Conservation (phyloP, 1,140 invertebrate species). For the Drosophila bocqueti region DNA sequence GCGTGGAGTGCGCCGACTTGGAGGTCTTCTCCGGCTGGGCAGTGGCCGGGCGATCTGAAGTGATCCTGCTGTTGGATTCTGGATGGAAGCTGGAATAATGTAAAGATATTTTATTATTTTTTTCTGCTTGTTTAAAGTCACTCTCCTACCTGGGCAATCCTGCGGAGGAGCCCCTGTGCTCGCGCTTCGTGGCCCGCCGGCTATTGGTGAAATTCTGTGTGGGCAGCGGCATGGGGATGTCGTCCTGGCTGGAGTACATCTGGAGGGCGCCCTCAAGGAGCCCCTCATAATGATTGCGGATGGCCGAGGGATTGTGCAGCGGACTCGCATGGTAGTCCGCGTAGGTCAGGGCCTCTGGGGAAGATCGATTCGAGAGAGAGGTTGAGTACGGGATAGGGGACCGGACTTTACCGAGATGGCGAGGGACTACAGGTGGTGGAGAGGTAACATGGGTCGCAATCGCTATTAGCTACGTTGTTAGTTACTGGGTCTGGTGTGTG, state of each 20-base stretch:
- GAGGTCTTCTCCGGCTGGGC: constrained; percentile 80
- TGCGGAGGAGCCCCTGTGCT: constrained; percentile 81
- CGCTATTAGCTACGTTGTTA: constrained; percentile 45
- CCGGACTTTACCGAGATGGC: constrained; percentile 15
- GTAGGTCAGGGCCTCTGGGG: constrained; percentile 73
- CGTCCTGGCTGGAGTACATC: constrained; percentile 84
- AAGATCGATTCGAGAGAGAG: constrained; percentile 76
- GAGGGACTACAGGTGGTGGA: constrained; percentile 31
- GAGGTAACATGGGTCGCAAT: constrained; percentile 20
- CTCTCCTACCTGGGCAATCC: constrained; percentile 62
- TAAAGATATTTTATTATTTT: too few species aligned
- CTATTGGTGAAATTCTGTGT: constrained; percentile 78
- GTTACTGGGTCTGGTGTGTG: constrained; percentile 48
- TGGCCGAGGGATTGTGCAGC: constrained; percentile 79
- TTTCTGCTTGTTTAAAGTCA: too few species aligned
- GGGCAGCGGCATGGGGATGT: constrained; percentile 75
- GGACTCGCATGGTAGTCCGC: constrained; percentile 78
- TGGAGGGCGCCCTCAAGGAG: constrained; percentile 83
- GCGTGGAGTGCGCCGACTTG: constrained; percentile 75
- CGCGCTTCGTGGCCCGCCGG: constrained; percentile 72
- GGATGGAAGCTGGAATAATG: constrained; percentile 40
- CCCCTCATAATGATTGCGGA: constrained; percentile 82
- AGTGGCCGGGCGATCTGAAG: constrained; percentile 72
- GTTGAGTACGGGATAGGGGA: constrained; percentile 51
- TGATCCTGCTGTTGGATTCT: constrained; percentile 34